Percentiles rank a stretch among this genome's conserved stretches.
phyloP scores from a whole-genome alignment of 1,140 invertebrate genomes.

The Temnothorax curvispinosus region DNA sequence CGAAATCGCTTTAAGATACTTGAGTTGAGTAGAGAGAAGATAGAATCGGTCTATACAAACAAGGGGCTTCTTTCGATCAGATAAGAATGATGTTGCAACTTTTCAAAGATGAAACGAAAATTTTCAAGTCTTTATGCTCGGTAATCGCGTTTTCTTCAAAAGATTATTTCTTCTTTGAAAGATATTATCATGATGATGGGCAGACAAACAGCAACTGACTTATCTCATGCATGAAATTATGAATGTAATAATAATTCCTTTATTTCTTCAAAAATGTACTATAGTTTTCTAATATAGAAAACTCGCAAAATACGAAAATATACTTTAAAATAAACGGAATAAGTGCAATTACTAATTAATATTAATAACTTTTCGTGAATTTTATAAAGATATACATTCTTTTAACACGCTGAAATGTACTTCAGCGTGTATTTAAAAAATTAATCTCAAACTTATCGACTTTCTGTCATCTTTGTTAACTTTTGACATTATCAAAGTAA shows the following conservation, averaged over 20 bases:
- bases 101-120: not conserved
- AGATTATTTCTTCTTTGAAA: not conserved
- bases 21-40: not conserved
- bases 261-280: not conserved
- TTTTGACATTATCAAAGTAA: constrained; percentile 19
- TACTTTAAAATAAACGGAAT: not conserved
- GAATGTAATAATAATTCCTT: not conserved
- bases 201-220: not conserved
- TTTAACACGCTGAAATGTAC: not conserved
- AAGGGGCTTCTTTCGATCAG: not conserved
- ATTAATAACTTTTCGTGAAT: not conserved
- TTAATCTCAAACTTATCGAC: not conserved
- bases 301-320: not conserved
- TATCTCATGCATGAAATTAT: constrained; percentile 4
- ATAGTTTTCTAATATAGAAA: not conserved
- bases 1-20: not conserved
- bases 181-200: not conserved
- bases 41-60: not conserved
- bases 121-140: not conserved
- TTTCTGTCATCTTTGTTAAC: not conserved
- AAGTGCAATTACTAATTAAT: not conserved
- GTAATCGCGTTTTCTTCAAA: not conserved
- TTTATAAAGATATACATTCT: not conserved
- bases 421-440: not conserved
- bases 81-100: not conserved